Evolutionary conservation across 2,888 invertebrate species (phyloP), one percentile per base, ranked within the genome.

Genomic region (Cynaeus angustus): DNA sequence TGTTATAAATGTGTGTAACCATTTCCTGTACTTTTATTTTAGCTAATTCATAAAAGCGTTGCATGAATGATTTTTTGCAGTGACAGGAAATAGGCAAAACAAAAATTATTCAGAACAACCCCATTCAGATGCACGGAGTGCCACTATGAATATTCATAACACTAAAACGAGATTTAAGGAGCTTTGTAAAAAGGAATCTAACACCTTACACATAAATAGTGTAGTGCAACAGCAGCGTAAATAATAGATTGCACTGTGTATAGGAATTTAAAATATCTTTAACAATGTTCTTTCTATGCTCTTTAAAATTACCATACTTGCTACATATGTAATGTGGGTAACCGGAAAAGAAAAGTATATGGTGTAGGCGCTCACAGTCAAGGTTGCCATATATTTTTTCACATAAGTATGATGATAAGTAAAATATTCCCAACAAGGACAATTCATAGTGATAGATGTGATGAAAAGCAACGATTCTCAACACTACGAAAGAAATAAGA

Each of bases 311-410:
- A 62, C 67, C 68, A 68, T 68, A 55, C 62, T 68, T 37, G 53
- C 46, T 62, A 68, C 64, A 68, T 48, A 62, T 68, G 68, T 68
- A 68, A 61, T 62, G 68, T 68, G 68, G 64, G 68, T 68, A 68
- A 68, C 64, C 68, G 68, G 68, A 64, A 64, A 55, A 68, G 13
- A 68, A 64, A 55, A 62, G 56, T 41, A 28, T 41, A 37, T 64
- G 56, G 62, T 70, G 66, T 66, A 66, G 70, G 66, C 62, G 70
- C 52, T 38, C 66, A 66, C 58, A 71, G 67, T 67, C 71, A 71
- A 71, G 71, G 71, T 64, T 71, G 64, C 26, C 21, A 46, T 45
- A 48, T 66, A 38, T 70, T 66, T 61, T 61, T 55, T 61, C 45
- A 21, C 33, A 61, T 48, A 46, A 30, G 14, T 30, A 26, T 43